Conservation (phyloP, 2,888 invertebrate genomes). For the Linyphia triangularis region DNA sequence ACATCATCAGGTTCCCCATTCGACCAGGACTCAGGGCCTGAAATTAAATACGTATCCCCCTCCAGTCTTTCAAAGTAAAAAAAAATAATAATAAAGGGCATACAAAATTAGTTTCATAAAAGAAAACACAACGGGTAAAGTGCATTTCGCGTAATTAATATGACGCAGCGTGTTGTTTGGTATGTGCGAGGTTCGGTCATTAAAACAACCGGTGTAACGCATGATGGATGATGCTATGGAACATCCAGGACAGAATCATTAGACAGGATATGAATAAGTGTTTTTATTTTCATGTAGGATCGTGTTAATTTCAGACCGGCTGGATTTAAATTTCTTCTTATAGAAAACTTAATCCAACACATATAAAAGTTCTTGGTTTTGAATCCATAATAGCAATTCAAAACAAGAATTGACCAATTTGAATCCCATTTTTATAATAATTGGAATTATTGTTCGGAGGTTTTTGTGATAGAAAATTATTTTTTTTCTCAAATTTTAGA, state of each 20-base stretch:
- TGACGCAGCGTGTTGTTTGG: not conserved
- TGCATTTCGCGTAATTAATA: conserved; percentile 24
- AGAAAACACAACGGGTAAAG: not conserved
- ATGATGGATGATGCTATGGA: conserved; percentile 22
- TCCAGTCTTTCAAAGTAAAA: not conserved
- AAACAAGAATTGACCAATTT: too few species aligned
- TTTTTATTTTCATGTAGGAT: too few species aligned
- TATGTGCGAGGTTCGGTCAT: conserved; percentile 20
- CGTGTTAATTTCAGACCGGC: too few species aligned
- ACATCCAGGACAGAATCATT: not conserved
- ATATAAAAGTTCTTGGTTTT: too few species aligned
- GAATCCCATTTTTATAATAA: too few species aligned
- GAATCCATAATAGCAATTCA: too few species aligned
- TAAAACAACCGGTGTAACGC: conserved; percentile 23
- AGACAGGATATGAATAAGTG: too few species aligned
- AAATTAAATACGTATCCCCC: conserved; percentile 10
- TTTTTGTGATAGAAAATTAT: too few species aligned
- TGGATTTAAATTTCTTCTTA: too few species aligned
- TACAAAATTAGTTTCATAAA: not conserved
- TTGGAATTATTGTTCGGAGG: too few species aligned
- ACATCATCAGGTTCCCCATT: conserved; percentile 1
- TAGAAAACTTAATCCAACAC: too few species aligned
- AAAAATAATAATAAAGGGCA: not conserved
- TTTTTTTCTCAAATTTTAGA: too few species aligned
- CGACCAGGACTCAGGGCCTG: not conserved